A percentile compares a stretch with the other conserved stretches of the same genome.
phyloP scores from a whole-genome alignment of 2,797 vertebrate genomes.

The Epinephelus coioides region DNA sequence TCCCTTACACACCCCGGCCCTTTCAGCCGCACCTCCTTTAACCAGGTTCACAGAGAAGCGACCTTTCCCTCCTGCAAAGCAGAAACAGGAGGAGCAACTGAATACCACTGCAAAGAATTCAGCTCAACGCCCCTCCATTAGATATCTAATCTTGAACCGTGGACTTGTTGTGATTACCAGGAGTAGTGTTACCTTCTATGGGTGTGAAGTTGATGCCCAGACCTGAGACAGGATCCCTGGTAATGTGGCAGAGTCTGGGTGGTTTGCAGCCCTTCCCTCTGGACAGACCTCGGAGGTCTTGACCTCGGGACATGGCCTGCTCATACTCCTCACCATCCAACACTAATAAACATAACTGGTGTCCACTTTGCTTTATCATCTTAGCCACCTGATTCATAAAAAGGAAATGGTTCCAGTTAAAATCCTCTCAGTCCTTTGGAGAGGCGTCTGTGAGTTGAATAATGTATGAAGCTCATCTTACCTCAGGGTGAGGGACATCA shows the following conservation, averaged over 20 bases:
- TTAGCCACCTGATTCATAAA: constrained; percentile 87
- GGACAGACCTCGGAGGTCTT: constrained; percentile 68
- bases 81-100: constrained; percentile 31
- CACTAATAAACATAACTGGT: constrained; percentile 89
- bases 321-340: constrained; percentile 84
- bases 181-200: constrained; percentile 77
- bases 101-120: background rate
- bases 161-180: constrained; percentile 1
- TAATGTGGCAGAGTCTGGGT: constrained; percentile 90
- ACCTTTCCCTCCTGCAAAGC: constrained; percentile 85
- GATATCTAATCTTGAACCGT: constrained; percentile 16
- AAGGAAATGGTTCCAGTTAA: constrained; percentile 8
- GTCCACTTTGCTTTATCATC: constrained; percentile 89
- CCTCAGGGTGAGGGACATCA: constrained; percentile 81
- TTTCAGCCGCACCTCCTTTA: constrained; percentile 88
- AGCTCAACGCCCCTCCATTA: background rate
- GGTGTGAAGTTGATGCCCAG: constrained; percentile 90
- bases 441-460: background rate
- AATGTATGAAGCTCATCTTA: constrained; percentile 20
- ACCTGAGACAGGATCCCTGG: constrained; percentile 81
- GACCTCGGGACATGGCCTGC: constrained; percentile 71
- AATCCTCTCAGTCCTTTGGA: background rate
- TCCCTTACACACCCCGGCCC: constrained; percentile 88
- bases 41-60: constrained; percentile 87
- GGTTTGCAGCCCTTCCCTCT: constrained; percentile 74